These are phyloP conservation scores for Hippocampus abdominalis DNA, from an alignment of 2,113 vertebrate genomes.

Conservation along the genomic window DNA sequence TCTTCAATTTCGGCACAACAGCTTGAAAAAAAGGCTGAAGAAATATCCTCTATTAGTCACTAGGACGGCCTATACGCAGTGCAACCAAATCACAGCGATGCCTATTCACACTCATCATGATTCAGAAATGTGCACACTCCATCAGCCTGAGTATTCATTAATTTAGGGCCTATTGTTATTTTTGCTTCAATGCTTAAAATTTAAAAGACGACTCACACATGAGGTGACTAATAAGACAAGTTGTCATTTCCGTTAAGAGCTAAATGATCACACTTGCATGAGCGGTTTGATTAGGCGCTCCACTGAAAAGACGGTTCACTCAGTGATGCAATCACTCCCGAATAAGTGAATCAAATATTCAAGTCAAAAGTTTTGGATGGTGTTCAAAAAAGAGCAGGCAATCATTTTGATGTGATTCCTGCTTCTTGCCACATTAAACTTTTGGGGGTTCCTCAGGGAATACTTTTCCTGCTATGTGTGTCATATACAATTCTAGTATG, in stretches of 20 bases:
- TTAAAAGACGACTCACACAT: slow-evolving; percentile 8
- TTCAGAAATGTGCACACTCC: neutral
- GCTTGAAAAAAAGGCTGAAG: neutral
- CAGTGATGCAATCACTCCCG: slow-evolving; percentile 2
- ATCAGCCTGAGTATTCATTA: neutral
- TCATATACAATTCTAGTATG: neutral
- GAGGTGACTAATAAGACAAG: slow-evolving; percentile 20
- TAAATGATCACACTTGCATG: slow-evolving; percentile 33
- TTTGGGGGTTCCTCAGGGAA: neutral
- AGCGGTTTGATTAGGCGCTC: slow-evolving; percentile 33
- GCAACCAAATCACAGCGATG: neutral
- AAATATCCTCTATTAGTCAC: neutral
- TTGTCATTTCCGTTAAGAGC: slow-evolving; percentile 28
- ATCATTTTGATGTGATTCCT: neutral
- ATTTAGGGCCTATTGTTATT: neutral
- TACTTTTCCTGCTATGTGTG: neutral
- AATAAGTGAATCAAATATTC: neutral
- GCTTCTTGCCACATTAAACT: neutral
- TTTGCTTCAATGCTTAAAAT: neutral
- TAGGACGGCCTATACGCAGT: neutral
- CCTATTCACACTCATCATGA: neutral
- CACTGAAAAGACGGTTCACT: slow-evolving; percentile 3
- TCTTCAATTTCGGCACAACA: neutral
- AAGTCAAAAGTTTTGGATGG: neutral
- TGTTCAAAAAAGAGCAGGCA: neutral